These are phyloP conservation scores for Eublepharis macularius DNA, from an alignment of 2,113 vertebrate genomes.

Conservation along the genomic window DNA sequence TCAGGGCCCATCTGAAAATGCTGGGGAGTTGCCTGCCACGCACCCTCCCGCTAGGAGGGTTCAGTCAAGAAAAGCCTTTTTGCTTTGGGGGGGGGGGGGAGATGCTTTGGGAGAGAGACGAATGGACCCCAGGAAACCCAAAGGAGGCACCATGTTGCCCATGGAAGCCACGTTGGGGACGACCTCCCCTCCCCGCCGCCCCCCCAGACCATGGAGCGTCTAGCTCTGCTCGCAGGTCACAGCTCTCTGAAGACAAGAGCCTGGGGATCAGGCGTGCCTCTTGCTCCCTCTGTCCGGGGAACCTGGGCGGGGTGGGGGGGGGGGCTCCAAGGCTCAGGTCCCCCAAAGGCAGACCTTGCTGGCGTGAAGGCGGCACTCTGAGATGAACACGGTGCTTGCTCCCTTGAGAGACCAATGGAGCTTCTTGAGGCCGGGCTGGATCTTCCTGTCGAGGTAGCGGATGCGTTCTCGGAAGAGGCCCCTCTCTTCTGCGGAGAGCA, in stretches of 20 bases:
- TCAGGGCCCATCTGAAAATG: too few relatives aligned
- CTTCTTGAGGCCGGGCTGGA: slow-evolving; percentile 84
- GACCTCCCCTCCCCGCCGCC: too few relatives aligned
- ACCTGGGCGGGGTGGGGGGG: not conserved
- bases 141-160: too few relatives aligned
- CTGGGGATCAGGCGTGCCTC: not conserved
- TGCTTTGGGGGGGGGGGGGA: too few relatives aligned
- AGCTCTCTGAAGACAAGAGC: too few relatives aligned
- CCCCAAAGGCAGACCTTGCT: slow-evolving; percentile 76
- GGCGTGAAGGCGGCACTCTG: slow-evolving; percentile 79
- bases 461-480: slow-evolving; percentile 83
- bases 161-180: too few relatives aligned
- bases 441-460: slow-evolving; percentile 80
- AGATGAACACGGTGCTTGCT: slow-evolving; percentile 76
- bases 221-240: not conserved
- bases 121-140: too few relatives aligned
- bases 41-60: too few relatives aligned
- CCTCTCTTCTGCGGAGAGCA: slow-evolving; percentile 78
- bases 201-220: too few relatives aligned
- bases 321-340: not conserved
- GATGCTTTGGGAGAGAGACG: too few relatives aligned
- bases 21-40: too few relatives aligned
- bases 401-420: slow-evolving; percentile 81
- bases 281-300: rapidly evolving
- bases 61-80: too few relatives aligned